Evolutionary conservation across 2,888 invertebrate genomes (phyloP), one percentile per base, ranked within the genome.

Genomic region (Carabus problematicus): DNA sequence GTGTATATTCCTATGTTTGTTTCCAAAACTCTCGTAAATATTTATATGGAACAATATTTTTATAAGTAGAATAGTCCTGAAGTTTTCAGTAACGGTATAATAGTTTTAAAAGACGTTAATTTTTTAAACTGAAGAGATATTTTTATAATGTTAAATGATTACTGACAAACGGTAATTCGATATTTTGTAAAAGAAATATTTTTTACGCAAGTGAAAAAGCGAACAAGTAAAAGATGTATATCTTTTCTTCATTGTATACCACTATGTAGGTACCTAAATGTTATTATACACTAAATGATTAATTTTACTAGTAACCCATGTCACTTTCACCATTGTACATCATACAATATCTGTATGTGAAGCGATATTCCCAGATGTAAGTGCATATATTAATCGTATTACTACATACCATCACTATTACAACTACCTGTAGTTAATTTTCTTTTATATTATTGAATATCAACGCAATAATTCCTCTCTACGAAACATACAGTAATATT

Each of bases 171-270:
- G 6, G 29, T 29, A 29, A 6, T 29, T 29, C 2, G 29, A 29
- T 29, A 29, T 64, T 63, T 64, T 47, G 61, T 52, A 49, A 61
- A 62, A 64, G 29, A 29, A 47, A 66, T 12, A 68, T 64, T 70
- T 71, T 70, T 71, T 71, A 70, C 70, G 70, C 70, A 70, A 67
- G 68, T 67, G 64, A 67, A 70, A 70, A 70, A 67, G 42, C 9
- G 47, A 69, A 58, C 59, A 61, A 63, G 67, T 71, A 70, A 70
- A 56, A 63, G 63, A 54, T 63, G 60, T 39, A 56, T 43, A 68
- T 67, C 67, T 67, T 66, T 66, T 59, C 64, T 64, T 71, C 63
- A 56, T 52, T 77, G 77, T 79, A 78, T 75, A 74, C 78, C 77
- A 76, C 73, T 75, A 73, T 69, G 55, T 76, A 76, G 76, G 78